These are phyloP conservation scores for Bembecia ichneumoniformis DNA, from an alignment of 2,888 invertebrate species.

Conservation along the genomic window DNA sequence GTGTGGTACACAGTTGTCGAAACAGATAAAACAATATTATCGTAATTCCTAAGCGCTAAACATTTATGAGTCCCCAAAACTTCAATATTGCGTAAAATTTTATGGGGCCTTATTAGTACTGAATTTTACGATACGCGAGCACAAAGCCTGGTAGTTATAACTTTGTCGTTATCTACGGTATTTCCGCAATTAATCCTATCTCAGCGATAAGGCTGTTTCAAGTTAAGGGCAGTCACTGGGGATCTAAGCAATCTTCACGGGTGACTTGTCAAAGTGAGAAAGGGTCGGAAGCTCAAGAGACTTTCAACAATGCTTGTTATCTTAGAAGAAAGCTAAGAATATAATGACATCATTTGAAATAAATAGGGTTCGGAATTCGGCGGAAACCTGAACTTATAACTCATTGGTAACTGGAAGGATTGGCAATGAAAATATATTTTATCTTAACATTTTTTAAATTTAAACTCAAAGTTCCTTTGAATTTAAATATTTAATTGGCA, in stretches of 20 bases:
- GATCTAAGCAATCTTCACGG: conserved; percentile 72
- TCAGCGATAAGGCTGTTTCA: conserved; percentile 64
- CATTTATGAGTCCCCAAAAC: neutral
- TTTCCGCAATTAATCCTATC: conserved; percentile 71
- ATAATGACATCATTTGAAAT: conserved; percentile 67
- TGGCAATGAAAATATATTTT: neutral
- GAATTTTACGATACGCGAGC: conserved; percentile 14
- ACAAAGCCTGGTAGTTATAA: conserved; percentile 49
- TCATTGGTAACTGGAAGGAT: neutral
- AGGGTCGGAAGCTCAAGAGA: conserved; percentile 67
- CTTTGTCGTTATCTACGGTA: conserved; percentile 59
- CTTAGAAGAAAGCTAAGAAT: conserved; percentile 64
- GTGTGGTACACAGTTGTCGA: no score
- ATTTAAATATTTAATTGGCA: no score
- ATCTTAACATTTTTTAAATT: no score
- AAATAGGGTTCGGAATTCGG: conserved; percentile 17
- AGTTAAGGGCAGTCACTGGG: conserved; percentile 63
- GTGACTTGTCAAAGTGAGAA: conserved; percentile 70
- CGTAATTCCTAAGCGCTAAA: neutral
- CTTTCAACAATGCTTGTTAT: conserved; percentile 73
- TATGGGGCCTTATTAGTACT: neutral
- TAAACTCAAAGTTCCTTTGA: no score
- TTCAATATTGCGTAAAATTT: neutral
- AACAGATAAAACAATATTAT: neutral
- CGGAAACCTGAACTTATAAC: neutral